Evolutionary conservation across 2,888 invertebrate genomes (phyloP), one percentile per base, ranked within the genome.

Genomic region (Odontothrips loti): DNA sequence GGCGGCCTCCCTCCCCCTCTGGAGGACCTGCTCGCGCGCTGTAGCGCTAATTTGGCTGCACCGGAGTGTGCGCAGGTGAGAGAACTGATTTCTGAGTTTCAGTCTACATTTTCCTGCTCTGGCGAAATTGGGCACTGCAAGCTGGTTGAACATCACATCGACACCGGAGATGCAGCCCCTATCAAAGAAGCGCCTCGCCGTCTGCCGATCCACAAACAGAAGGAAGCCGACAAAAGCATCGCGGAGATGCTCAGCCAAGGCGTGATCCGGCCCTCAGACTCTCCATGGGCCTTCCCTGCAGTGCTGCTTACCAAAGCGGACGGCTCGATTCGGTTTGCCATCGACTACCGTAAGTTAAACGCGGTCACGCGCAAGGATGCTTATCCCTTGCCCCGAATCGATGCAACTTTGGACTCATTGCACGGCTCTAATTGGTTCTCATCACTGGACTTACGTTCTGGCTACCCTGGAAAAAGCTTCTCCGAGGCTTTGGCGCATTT

Each of bases 401-500:
- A 48, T 48, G 48, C 48, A 48, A 63, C 63, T 20, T 63, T 63
- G 20, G 63, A 63, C 20, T 63, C 63, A 6, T 20, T 63, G 63
- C 63, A 63, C 63, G 63, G 63, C 63, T 63, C 63, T 63, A 6
- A 6, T 20, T 63, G 63, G 63, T 63, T 63, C 20, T 63, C 63
- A 17, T 63, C 63, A 6, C 20, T 63, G 20, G 63, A 63, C 20
- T 63, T 63, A 20, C 63, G 63, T 10, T 63, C 63, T 11, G 63
- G 63, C 11, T 63, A 48, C 48, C 48, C 48, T 9, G 48, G 48
- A 9, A 47, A 0, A 15, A 82, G 82, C 0, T 84, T 85, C 68
- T 82, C 83, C 9, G 82, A 84, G 17, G 85, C 85, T 78, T n/a
- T 83, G 1, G 20, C 80, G 2, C 83, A 82, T 48, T 68, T 84